Conservation (phyloP, 2,888 invertebrate genomes). For the Sphaeridia pumilis region DNA sequence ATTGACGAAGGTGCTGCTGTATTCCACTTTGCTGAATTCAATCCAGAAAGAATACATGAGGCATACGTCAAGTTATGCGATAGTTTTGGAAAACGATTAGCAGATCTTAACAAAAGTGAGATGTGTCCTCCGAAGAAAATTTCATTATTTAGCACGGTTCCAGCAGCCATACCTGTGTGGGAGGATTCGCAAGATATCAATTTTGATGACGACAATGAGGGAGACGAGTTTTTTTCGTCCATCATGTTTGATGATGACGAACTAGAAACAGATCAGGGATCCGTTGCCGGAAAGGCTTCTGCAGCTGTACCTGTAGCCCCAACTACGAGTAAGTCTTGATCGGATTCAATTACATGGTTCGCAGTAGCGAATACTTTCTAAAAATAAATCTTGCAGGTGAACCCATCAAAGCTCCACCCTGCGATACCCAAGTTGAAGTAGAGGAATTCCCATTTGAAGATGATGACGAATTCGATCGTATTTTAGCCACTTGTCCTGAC, state of each 20-base stretch:
- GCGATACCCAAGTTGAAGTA: no score
- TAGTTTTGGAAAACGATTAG: background rate
- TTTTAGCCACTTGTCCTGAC: no score
- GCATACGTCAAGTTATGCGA: background rate
- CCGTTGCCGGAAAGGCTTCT: no score
- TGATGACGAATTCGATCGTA: no score
- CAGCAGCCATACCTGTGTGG: background rate
- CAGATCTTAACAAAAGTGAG: background rate
- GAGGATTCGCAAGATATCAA: background rate
- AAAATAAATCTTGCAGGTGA: no score
- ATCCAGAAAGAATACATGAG: conserved; percentile 5
- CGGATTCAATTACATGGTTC: no score
- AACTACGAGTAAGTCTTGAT: no score
- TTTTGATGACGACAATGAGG: conserved; percentile 9
- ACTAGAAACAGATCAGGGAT: no score
- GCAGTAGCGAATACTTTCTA: no score
- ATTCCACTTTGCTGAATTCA: conserved; percentile 14
- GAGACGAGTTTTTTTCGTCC: conserved; percentile 1
- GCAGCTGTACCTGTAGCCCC: no score
- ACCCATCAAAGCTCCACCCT: no score
- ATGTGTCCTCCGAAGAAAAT: background rate
- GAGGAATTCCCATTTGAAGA: no score
- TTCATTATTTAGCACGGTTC: background rate
- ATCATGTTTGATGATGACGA: background rate
- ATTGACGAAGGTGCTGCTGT: conserved; percentile 7